A percentile compares a stretch with the other conserved stretches of the same genome.
phyloP scores from a whole-genome alignment of 1,140 invertebrate species.

The Panulirus ornatus region DNA sequence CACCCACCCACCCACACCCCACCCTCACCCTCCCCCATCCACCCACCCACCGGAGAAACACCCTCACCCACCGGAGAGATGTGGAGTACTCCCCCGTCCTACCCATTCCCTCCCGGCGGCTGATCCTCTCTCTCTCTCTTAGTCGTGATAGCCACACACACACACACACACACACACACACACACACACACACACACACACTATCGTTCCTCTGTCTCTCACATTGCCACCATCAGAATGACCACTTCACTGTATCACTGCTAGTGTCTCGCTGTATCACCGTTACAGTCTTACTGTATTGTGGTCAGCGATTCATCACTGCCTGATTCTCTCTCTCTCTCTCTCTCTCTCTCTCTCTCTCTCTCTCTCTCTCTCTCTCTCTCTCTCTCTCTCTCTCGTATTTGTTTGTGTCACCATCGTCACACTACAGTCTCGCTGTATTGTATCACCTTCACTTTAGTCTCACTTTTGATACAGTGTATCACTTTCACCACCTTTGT shows the following conservation, averaged over 20 bases:
- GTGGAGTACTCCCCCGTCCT: background rate
- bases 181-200: background rate
- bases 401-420: too few relatives aligned
- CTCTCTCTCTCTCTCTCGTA: constrained; percentile 3
- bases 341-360: constrained; percentile 20
- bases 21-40: background rate
- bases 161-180: background rate
- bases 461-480: background rate
- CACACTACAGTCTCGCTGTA: background rate
- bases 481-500: background rate
- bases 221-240: too few relatives aligned
- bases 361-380: background rate
- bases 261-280: too few relatives aligned
- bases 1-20: background rate
- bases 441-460: background rate
- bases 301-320: too few relatives aligned
- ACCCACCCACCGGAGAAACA: background rate
- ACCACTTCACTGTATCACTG: too few relatives aligned
- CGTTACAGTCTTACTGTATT: too few relatives aligned
- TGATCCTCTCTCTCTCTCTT: background rate
- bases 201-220: too few relatives aligned
- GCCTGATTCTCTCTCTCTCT: background rate
- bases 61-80: too few relatives aligned
- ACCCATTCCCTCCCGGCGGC: background rate
- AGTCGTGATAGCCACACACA: background rate